Evolutionary conservation across 2,888 invertebrate species (phyloP).

Genomic region (Zaprionus bogoriensis): DNA sequence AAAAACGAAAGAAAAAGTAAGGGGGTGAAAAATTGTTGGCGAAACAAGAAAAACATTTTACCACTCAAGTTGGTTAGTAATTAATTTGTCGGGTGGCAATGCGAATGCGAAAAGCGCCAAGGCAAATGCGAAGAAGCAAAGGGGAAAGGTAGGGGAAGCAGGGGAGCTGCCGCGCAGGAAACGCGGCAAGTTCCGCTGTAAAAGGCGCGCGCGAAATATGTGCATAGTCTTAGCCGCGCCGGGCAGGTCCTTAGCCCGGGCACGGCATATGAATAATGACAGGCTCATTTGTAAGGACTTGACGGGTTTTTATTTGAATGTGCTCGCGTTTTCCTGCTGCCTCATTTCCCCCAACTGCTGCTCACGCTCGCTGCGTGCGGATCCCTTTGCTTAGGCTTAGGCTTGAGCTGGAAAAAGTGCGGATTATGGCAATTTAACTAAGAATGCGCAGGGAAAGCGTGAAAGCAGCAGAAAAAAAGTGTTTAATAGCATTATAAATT

Average conservation of each 20-base stretch:
- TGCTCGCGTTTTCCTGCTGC: conserved; percentile 19
- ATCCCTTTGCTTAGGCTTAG: conserved; percentile 1
- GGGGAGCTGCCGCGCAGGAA: conserved; percentile 16
- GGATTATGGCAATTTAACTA: conserved; percentile 29
- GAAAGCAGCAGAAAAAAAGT: background rate
- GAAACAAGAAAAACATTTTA: conserved; percentile 69
- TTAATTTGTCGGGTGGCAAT: conserved; percentile 68
- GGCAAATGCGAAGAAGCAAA: background rate
- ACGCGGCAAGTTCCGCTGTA: conserved; percentile 35
- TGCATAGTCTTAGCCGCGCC: conserved; percentile 43
- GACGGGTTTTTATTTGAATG: conserved; percentile 67
- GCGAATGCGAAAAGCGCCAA: conserved; percentile 20
- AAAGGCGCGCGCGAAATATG: conserved; percentile 72
- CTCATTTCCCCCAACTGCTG: background rate
- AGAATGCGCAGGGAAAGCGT: background rate
- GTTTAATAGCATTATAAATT: no score
- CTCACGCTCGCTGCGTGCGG: background rate
- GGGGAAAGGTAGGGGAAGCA: background rate
- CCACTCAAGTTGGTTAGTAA: conserved; percentile 73
- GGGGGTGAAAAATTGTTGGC: conserved; percentile 27
- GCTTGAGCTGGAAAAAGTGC: conserved; percentile 6
- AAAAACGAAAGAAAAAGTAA: conserved; percentile 14
- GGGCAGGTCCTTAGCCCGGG: conserved; percentile 29
- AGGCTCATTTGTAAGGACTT: conserved; percentile 68
- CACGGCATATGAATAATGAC: conserved; percentile 69